A percentile compares a stretch with the other conserved stretches of the same genome.
Evolutionary conservation across 2,888 invertebrate genomes (phyloP).

Genomic region (Tortricodes alternella): DNA sequence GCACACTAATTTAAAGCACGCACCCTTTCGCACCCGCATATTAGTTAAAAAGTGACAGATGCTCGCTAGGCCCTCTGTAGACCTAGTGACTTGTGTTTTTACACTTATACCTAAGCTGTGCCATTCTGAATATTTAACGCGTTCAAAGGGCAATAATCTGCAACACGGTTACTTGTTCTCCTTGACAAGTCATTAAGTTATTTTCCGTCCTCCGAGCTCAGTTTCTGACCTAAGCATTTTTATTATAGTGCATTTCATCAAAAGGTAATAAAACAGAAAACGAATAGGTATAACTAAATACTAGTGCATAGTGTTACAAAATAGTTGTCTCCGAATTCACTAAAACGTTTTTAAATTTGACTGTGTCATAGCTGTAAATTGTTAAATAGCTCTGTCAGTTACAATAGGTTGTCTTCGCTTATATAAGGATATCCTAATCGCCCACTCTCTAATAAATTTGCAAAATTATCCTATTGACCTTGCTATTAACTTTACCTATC

Average conservation of each 20-base stretch:
- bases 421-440: conserved; percentile 74
- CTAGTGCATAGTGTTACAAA: too few relatives aligned
- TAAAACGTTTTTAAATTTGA: conserved; percentile 32
- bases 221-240: conserved; percentile 1
- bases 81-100: too few relatives aligned
- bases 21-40: too few relatives aligned
- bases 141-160: conserved; percentile 52
- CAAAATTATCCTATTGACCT: conserved; percentile 23
- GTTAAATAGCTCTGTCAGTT: conserved; percentile 61
- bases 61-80: too few relatives aligned
- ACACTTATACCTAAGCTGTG: conserved; percentile 34
- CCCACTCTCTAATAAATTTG: conserved; percentile 49
- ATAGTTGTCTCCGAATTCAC: not conserved
- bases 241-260: not conserved
- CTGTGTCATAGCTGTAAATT: conserved; percentile 69
- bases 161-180: conserved; percentile 47
- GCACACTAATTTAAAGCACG: too few relatives aligned
- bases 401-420: conserved; percentile 62
- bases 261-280: too few relatives aligned
- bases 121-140: conserved; percentile 48
- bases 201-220: not conserved
- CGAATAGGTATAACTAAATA: too few relatives aligned
- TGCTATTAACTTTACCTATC: conserved; percentile 14
- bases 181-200: conserved; percentile 45
- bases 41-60: too few relatives aligned